Conservation (phyloP, 2,888 invertebrate genomes). For the Rhyacophila evoluta region DNA sequence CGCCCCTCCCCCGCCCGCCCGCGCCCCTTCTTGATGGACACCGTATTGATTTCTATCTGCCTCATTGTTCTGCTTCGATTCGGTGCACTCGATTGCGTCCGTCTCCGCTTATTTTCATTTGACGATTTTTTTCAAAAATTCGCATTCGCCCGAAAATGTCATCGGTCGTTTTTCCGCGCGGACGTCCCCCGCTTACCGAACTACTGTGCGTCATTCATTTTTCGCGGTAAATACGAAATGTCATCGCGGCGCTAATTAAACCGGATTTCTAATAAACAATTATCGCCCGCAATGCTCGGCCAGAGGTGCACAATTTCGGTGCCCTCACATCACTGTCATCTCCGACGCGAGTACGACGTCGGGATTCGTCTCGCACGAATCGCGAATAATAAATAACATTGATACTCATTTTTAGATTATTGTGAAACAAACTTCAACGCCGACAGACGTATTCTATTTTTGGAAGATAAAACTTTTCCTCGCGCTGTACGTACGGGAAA, state of each 20-base stretch:
- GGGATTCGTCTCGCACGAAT: background rate
- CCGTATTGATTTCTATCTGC: constrained; percentile 65
- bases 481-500: constrained; percentile 14
- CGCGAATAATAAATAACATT: background rate
- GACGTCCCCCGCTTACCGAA: background rate
- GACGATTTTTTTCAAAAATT: constrained; percentile 31
- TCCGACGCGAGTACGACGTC: background rate
- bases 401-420: background rate
- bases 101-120: constrained; percentile 36
- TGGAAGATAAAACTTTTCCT: background rate
- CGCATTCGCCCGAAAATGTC: background rate
- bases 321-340: background rate
- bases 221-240: constrained; percentile 7
- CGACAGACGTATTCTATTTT: constrained; percentile 10
- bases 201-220: background rate
- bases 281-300: background rate
- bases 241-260: background rate
- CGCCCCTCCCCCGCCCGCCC: constrained; percentile 58
- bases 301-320: background rate
- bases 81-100: constrained; percentile 51
- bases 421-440: constrained; percentile 20
- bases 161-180: background rate
- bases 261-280: background rate
- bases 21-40: constrained; percentile 68
- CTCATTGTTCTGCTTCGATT: constrained; percentile 51